phyloP scores from a whole-genome alignment of 2,797 vertebrate genomes.

The Hyperoplus lanceolatus region DNA sequence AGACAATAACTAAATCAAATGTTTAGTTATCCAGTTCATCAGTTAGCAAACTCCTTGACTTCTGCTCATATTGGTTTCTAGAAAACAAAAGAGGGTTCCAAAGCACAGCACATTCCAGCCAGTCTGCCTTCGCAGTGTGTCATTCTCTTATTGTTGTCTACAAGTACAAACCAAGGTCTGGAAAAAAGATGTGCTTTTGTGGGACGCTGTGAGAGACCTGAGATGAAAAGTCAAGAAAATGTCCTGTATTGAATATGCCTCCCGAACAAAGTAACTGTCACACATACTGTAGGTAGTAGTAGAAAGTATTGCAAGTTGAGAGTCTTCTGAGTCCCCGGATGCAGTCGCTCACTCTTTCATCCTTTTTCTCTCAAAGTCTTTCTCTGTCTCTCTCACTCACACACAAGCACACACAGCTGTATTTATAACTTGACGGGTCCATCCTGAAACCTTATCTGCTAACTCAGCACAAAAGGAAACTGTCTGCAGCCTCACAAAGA shows the following conservation, averaged over 20 bases:
- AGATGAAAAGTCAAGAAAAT: constrained; percentile 42
- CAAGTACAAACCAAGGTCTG: constrained; percentile 39
- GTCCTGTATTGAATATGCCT: constrained; percentile 25
- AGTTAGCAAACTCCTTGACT: constrained; percentile 45
- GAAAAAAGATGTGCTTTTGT: constrained; percentile 22
- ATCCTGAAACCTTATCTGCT: constrained; percentile 40
- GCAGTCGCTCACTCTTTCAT: not conserved
- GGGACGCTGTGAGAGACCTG: constrained; percentile 15
- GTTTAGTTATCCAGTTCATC: constrained; percentile 62
- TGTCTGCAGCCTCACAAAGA: constrained; percentile 31
- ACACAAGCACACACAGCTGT: constrained; percentile 5
- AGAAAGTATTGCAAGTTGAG: constrained; percentile 34
- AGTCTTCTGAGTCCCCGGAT: constrained; percentile 22
- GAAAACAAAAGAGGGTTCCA: constrained; percentile 23
- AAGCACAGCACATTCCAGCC: constrained; percentile 31
- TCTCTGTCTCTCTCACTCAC: not conserved
- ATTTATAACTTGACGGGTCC: constrained; percentile 39
- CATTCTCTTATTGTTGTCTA: constrained; percentile 30
- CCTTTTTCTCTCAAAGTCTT: constrained; percentile 15
- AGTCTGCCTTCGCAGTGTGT: constrained; percentile 16
- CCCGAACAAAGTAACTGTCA: constrained; percentile 15
- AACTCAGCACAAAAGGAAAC: constrained; percentile 56
- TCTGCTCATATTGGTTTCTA: constrained; percentile 24
- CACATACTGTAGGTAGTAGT: not conserved
- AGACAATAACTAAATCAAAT: constrained; percentile 57